Base-by-base conservation (phyloP, 2,888 invertebrate species). In the Anticlea derivata region DNA sequence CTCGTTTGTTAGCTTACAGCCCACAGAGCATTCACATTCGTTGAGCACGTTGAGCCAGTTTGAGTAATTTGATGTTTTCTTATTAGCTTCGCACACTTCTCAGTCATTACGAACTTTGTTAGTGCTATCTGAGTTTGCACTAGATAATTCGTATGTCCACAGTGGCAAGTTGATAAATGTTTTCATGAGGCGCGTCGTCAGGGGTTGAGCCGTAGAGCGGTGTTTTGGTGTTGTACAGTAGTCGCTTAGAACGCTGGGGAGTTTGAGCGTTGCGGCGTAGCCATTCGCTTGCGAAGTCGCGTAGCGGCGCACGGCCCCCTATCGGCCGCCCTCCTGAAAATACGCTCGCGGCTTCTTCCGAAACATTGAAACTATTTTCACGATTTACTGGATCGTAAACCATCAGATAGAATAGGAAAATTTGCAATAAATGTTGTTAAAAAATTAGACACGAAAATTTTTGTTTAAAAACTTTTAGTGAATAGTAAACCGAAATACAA, bases 261-360 rank as follows among this genome's bases (percentile, higher is more conserved):
- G 66, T 53, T 52, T 52, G 50, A 41, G 31, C 48, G 20, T 50
- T 45, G 30, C 47, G 49, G 63, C n/a, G n/a, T n/a, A n/a, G 65
- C 71, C 88, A 88, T 82, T 88, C 83, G 79, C 67, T 68, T 68
- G 59, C 70, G 68, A 77, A 63, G 70, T 49, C 74, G 75, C 80
- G 81, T 45, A 70, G 78, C 70, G 78, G 68, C 73, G 63, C 65
- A 69, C 74, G 85, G 85, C 61, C 30, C 62, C 73, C 68, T 62
- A 64, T 43, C 47, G 65, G 54, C 46, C 50, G 55, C 43, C 50
- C 66, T 59, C 58, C 78, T 75, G 76, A 79, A 84, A 83, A 77
- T 83, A 80, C 72, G 61, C 61, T 53, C 71, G 74, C 71, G 68
- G 48, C 47, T 59, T 59, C 63, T 63, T 54, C 61, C 56, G 55